Evolutionary conservation across 2,113 vertebrate genomes (phyloP).

Genomic region (Erythrocebus patas): DNA sequence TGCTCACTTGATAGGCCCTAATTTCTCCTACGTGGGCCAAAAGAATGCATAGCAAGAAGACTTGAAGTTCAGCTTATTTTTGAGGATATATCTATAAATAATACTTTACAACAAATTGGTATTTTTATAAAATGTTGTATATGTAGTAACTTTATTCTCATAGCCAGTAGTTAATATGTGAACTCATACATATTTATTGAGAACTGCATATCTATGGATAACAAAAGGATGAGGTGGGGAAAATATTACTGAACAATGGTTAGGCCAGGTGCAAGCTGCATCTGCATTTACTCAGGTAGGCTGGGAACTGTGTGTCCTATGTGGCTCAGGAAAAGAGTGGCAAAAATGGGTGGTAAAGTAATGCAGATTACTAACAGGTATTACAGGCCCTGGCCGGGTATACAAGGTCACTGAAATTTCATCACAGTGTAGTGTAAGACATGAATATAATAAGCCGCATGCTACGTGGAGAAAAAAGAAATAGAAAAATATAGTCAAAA

Average conservation of each 20-base stretch:
- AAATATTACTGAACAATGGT: not conserved
- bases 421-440: not conserved
- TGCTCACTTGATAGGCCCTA: not conserved
- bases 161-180: not conserved
- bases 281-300: not conserved
- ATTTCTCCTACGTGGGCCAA: not conserved
- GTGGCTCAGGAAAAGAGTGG: not conserved
- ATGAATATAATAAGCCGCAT: too few relatives aligned
- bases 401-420: not conserved
- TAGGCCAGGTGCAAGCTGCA: not conserved
- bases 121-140: not conserved
- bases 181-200: not conserved
- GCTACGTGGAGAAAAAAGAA: not conserved
- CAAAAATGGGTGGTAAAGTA: not conserved
- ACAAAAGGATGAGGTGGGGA: not conserved
- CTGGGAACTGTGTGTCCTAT: not conserved
- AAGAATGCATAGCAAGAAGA: not conserved
- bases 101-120: not conserved
- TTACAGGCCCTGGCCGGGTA: not conserved
- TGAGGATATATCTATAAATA: not conserved
- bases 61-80: not conserved
- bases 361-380: not conserved
- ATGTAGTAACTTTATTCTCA: not conserved
- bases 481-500: not conserved
- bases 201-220: not conserved